Percentiles rank a stretch among this genome's conserved stretches.
phyloP scores from a whole-genome alignment of 2,888 invertebrate species.

The Allolobophora icterica region DNA sequence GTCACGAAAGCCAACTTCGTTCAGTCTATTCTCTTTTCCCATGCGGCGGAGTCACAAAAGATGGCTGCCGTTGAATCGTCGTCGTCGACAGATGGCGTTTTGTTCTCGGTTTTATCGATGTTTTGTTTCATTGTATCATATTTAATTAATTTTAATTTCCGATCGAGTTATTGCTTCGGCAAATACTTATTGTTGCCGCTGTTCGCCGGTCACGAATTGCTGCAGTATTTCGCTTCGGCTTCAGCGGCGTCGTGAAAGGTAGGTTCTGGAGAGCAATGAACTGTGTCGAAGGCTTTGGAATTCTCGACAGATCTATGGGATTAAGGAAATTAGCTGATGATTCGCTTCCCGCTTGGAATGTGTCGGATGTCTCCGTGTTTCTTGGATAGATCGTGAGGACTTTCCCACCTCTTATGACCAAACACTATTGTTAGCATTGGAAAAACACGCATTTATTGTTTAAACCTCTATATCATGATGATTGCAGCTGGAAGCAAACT shows the following conservation, averaged over 20 bases:
- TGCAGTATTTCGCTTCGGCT: background rate
- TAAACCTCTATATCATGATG: too few relatives aligned
- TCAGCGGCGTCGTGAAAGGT: background rate
- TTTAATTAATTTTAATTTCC: constrained; percentile 17
- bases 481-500: too few relatives aligned
- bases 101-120: background rate
- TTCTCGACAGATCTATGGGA: background rate
- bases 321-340: background rate
- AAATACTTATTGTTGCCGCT: background rate
- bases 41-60: background rate
- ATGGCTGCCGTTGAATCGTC: background rate
- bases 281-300: constrained; percentile 6
- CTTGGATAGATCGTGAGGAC: background rate
- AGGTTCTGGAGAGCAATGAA: background rate
- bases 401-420: background rate
- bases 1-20: background rate
- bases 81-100: background rate
- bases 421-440: too few relatives aligned
- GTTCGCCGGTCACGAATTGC: background rate
- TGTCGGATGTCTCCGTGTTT: too few relatives aligned
- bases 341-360: background rate
- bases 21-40: background rate
- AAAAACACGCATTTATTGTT: too few relatives aligned
- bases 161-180: background rate
- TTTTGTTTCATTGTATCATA: constrained; percentile 1